Conservation (phyloP, 1,140 invertebrate genomes). For the Nylanderia fulva region DNA sequence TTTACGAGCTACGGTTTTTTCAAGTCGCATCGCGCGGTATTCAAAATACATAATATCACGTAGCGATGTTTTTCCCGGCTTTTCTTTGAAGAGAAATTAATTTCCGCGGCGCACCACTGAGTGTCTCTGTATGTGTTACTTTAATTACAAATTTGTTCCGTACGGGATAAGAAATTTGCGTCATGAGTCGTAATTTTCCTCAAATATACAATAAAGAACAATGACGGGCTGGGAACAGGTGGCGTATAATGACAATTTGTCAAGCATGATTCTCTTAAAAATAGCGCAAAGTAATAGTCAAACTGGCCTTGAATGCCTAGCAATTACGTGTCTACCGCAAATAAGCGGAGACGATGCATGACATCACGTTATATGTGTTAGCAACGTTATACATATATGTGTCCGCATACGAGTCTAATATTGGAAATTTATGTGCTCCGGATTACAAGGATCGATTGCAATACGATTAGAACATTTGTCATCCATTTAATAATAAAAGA, state of each 20-base stretch:
- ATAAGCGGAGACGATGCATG: conserved; percentile 67
- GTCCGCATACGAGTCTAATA: background rate
- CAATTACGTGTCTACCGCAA: conserved; percentile 70
- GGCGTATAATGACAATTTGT: conserved; percentile 66
- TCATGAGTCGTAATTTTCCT: conserved; percentile 6
- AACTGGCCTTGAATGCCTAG: conserved; percentile 67
- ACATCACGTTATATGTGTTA: conserved; percentile 61
- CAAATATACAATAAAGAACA: conserved; percentile 58
- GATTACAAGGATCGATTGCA: conserved; percentile 40
- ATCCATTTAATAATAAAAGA: conserved; percentile 23
- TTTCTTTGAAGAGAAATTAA: conserved; percentile 34
- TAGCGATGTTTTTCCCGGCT: conserved; percentile 6
- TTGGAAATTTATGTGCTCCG: conserved; percentile 50
- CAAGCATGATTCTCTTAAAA: conserved; percentile 68
- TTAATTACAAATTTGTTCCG: conserved; percentile 44
- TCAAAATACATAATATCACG: background rate
- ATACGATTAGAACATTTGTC: conserved; percentile 6
- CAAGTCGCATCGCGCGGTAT: conserved; percentile 3
- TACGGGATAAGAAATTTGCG: background rate
- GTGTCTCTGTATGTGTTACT: background rate
- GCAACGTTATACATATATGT: no score
- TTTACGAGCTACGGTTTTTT: background rate
- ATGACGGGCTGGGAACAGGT: conserved; percentile 25
- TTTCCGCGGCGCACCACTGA: conserved; percentile 12
- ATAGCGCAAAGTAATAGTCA: conserved; percentile 67